phyloP scores from a whole-genome alignment of 1,140 invertebrate genomes.

The Patella vulgata region DNA sequence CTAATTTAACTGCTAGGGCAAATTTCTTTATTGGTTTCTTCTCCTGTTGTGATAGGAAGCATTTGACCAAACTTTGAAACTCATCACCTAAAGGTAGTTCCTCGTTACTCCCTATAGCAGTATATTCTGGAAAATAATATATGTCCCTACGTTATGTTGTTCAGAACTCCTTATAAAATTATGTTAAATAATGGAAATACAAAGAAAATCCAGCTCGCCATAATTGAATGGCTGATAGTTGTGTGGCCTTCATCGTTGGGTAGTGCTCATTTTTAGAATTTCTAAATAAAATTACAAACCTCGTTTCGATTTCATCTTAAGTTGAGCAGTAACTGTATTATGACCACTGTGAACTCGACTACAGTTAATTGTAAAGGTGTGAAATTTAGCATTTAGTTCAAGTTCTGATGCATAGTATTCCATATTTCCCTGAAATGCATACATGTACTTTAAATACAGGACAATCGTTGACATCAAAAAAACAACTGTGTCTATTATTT shows the following conservation, averaged over 20 bases:
- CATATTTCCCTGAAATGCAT: slow-evolving; percentile 55
- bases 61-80: slow-evolving; percentile 58
- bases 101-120: slow-evolving; percentile 59
- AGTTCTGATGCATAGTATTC: slow-evolving; percentile 63
- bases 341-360: slow-evolving; percentile 63
- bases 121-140: slow-evolving; percentile 57
- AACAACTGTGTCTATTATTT: too few species aligned
- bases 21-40: slow-evolving; percentile 54
- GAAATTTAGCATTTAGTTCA: slow-evolving; percentile 64
- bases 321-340: slow-evolving; percentile 64
- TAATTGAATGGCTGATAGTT: too few species aligned
- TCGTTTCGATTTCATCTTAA: slow-evolving; percentile 64
- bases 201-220: background rate
- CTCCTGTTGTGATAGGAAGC: slow-evolving; percentile 53
- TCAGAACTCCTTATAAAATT: background rate
- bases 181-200: background rate
- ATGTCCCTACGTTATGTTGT: background rate
- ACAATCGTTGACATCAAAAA: too few species aligned
- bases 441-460: too few species aligned
- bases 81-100: slow-evolving; percentile 64
- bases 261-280: too few species aligned
- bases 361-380: slow-evolving; percentile 62
- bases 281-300: slow-evolving; percentile 49
- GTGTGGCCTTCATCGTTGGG: too few species aligned
- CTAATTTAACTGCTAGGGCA: slow-evolving; percentile 48